Evolutionary conservation across 2,888 invertebrate species (phyloP).

Genomic region (Cenopis cana): DNA sequence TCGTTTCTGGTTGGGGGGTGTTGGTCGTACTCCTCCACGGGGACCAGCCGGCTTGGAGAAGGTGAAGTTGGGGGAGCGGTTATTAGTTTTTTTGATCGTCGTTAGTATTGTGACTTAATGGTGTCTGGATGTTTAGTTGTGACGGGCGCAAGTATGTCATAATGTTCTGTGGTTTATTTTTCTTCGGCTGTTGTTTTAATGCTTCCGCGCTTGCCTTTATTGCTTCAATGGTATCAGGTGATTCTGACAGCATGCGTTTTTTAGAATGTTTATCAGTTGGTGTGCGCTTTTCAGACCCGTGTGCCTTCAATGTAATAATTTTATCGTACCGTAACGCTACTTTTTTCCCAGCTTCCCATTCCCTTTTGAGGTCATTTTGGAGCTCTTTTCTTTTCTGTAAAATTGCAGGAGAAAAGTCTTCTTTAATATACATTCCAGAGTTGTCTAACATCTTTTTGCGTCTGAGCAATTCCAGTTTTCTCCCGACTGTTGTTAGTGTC

Average conservation of each 20-base stretch:
- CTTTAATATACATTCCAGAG: constrained; percentile 47
- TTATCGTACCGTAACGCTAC: constrained; percentile 46
- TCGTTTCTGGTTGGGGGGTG: constrained; percentile 1
- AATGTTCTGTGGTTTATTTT: too few relatives aligned
- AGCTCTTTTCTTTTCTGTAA: constrained; percentile 49
- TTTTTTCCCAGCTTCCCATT: constrained; percentile 45
- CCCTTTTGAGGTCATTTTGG: constrained; percentile 46
- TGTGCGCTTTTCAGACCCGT: constrained; percentile 21
- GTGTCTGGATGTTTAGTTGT: too few relatives aligned
- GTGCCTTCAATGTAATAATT: constrained; percentile 44
- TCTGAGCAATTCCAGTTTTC: constrained; percentile 49
- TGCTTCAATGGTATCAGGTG: constrained; percentile 22
- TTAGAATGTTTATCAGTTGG: constrained; percentile 14
- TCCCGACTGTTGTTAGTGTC: constrained; percentile 40
- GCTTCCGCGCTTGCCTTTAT: too few relatives aligned
- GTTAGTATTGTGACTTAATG: too few relatives aligned
- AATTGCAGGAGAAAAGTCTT: constrained; percentile 48
- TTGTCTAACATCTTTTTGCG: constrained; percentile 40
- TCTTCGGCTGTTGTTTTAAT: too few relatives aligned
- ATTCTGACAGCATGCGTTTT: constrained; percentile 41
- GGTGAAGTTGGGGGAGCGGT: too few relatives aligned
- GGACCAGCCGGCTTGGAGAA: not conserved
- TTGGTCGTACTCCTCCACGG: constrained; percentile 17
- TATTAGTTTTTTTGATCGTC: too few relatives aligned
- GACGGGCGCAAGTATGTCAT: too few relatives aligned